Evolutionary conservation across 2,888 invertebrate genomes (phyloP).

Genomic region (Prenolepis imparis): DNA sequence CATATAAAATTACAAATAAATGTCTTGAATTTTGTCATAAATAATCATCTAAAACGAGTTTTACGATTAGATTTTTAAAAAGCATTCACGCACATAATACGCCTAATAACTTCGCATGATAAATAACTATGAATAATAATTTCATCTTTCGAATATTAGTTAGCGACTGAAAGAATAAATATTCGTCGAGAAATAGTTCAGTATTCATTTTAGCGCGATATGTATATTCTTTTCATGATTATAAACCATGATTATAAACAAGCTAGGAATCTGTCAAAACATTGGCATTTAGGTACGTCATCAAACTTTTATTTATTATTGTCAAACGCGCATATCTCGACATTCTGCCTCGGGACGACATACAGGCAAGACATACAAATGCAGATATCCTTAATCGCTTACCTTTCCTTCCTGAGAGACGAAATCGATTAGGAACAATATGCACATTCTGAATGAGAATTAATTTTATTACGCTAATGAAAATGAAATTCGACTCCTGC

Average conservation of each 20-base stretch:
- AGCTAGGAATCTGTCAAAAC: no score
- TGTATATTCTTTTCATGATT: no score
- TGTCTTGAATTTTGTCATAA: background rate
- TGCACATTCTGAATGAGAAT: background rate
- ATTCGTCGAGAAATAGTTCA: background rate
- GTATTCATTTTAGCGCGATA: no score
- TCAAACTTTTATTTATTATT: no score
- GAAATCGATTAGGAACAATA: background rate
- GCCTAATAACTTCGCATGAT: background rate
- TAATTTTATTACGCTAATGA: background rate
- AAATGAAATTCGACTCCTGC: background rate
- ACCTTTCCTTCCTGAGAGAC: background rate
- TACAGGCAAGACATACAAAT: no score
- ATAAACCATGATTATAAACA: no score
- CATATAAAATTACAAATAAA: background rate
- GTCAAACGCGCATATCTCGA: no score
- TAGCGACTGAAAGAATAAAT: background rate
- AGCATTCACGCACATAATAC: background rate
- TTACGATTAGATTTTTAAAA: background rate
- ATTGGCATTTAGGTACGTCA: no score
- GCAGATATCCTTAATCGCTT: no score
- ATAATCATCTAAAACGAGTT: background rate
- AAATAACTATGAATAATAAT: background rate
- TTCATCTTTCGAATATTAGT: slow-evolving; percentile 6
- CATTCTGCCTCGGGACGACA: no score